phyloP scores from a whole-genome alignment of 2,113 vertebrate species.

The Petrocephalus microphthalmus region DNA sequence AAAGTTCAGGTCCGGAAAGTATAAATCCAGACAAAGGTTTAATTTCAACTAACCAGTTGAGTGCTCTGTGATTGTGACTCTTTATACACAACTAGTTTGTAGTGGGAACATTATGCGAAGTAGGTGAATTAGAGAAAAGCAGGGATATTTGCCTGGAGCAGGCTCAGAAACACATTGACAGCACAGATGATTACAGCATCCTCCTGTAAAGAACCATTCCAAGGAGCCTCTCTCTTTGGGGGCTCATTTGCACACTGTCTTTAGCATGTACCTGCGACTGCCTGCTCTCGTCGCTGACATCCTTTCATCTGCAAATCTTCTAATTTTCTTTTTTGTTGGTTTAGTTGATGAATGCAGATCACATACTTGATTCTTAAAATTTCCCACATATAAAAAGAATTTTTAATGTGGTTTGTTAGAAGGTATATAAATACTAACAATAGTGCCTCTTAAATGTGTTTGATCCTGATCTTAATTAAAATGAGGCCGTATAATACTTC shows the following conservation, averaged over 20 bases:
- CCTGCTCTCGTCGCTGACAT: neutral
- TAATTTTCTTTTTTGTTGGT: slow-evolving; percentile 1
- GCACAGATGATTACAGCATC: neutral
- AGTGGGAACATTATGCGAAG: neutral
- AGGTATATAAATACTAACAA: neutral
- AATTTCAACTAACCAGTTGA: too few species aligned
- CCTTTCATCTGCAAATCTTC: slow-evolving; percentile 13
- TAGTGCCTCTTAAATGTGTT: neutral
- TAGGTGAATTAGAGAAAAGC: neutral
- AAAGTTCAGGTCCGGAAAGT: too few species aligned
- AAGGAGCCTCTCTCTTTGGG: neutral
- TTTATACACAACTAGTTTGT: neutral
- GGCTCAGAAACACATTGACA: neutral
- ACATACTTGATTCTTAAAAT: slow-evolving; percentile 2
- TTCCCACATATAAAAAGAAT: neutral
- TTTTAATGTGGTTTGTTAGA: neutral
- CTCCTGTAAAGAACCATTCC: neutral
- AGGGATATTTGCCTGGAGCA: neutral
- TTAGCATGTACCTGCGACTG: neutral
- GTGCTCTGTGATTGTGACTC: too few species aligned
- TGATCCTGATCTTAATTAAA: neutral
- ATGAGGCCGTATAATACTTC: neutral
- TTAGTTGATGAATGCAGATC: slow-evolving; percentile 15
- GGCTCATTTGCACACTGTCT: neutral
- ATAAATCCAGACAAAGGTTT: too few species aligned